Evolutionary conservation across 2,888 invertebrate species (phyloP).

Genomic region (Philereme vetulata): DNA sequence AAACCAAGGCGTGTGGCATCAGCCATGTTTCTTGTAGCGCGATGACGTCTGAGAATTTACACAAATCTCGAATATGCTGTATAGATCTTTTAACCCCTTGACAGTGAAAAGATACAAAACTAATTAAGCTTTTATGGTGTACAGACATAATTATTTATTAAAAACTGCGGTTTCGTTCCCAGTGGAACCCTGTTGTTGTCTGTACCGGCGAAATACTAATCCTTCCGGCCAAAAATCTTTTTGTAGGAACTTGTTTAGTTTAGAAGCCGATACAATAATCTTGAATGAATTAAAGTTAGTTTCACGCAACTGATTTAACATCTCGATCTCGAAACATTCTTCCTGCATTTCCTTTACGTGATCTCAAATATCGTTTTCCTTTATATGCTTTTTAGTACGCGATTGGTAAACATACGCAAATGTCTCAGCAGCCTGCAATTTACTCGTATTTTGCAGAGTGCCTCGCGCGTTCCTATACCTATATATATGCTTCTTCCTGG

Average conservation of each 20-base stretch:
- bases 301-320: too few species aligned
- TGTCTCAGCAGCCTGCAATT: conserved; percentile 21
- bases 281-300: too few species aligned
- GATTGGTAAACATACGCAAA: conserved; percentile 23
- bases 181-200: conserved; percentile 10
- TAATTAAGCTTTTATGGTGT: not conserved
- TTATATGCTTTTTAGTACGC: conserved; percentile 15
- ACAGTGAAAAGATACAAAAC: conserved; percentile 17
- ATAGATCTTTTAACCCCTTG: conserved; percentile 16
- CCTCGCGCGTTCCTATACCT: conserved; percentile 21
- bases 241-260: conserved; percentile 18
- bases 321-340: conserved; percentile 19
- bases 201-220: conserved; percentile 14
- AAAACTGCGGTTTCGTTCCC: conserved; percentile 7
- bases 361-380: conserved; percentile 15
- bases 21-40: conserved; percentile 34
- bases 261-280: conserved; percentile 10
- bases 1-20: too few species aligned
- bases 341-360: conserved; percentile 23
- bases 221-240: conserved; percentile 25
- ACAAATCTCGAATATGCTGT: conserved; percentile 9
- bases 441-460: conserved; percentile 18
- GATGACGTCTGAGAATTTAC: conserved; percentile 20
- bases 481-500: conserved; percentile 19
- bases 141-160: conserved; percentile 4